Evolutionary conservation across 2,888 invertebrate species (phyloP).

Genomic region (Aleiodes leptofemur): DNA sequence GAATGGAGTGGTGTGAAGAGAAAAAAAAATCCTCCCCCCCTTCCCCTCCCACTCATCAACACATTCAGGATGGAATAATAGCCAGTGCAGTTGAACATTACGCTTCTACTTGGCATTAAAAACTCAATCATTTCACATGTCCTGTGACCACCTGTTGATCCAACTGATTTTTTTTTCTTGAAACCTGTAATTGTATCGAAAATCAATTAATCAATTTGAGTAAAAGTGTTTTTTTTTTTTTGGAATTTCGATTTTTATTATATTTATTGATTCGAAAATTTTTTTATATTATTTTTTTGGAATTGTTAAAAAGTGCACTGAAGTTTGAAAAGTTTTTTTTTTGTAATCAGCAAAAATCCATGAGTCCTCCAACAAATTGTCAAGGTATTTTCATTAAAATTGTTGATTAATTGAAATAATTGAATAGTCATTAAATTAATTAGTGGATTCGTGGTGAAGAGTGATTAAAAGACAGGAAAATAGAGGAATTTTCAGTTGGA

Average conservation of each 20-base stretch:
- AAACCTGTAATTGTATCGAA: neutral
- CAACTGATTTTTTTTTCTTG: neutral
- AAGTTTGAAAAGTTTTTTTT: constrained; percentile 17
- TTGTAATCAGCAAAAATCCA: constrained; percentile 45
- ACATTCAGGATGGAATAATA: constrained; percentile 11
- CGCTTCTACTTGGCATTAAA: constrained; percentile 14
- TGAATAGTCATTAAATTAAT: no score
- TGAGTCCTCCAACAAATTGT: constrained; percentile 52
- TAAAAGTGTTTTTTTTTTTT: no score
- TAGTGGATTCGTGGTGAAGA: no score
- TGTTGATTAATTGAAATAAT: no score
- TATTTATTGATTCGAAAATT: no score
- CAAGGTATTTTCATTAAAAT: constrained; percentile 42
- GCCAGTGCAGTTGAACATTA: neutral
- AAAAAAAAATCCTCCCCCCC: neutral
- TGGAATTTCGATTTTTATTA: no score
- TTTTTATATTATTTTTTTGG: neutral
- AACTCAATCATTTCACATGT: constrained; percentile 8
- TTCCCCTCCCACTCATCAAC: neutral
- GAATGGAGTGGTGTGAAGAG: neutral
- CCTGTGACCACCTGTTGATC: neutral
- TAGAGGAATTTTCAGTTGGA: no score
- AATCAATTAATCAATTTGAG: no score
- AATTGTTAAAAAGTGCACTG: constrained; percentile 4
- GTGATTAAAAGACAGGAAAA: no score